Evolutionary conservation across 2,888 invertebrate genomes (phyloP), one percentile per base, ranked within the genome.

Genomic region (Syritta pipiens): DNA sequence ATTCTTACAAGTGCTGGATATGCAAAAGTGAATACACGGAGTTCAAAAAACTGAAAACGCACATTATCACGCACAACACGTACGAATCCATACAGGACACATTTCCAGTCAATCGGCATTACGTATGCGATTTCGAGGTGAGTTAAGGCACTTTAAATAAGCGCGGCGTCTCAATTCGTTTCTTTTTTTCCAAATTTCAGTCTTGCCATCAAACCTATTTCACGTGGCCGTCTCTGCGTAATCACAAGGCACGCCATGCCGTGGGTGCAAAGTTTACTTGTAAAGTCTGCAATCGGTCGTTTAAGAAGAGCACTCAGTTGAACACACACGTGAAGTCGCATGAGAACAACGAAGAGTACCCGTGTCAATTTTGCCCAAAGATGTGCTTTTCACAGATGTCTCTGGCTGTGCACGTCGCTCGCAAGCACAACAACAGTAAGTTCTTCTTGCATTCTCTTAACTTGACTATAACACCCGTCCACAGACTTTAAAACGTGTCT

Each of bases 361-460:
- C 82, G 4, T 88, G 88, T 17, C 86, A 86, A 57, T 88, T 88
- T 72, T 88, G 88, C n/a, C 67, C 83, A 2, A 87, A 87, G 46
- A 28, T 82, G 4, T 88, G 84, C 32, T 62, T 59, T 9, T 84
- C 88, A 0, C 86, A 86, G 82, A 87, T 88, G 87, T 86, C 88
- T 2, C 81, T 88, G 1, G 84, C 88, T 0, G 85, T 88, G 6
- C 88, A 88, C 74, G 84, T 88, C n/a, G 85, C 88, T 6, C 84
- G 88, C 24, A 86, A 85, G 51, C 88, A 88, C 59, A 88, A 88
- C 51, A 86, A 85, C 37, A 86, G 88, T 88, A 65, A 81, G 84
- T 82, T 19, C 32, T 2, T 5, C 0, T 9, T 17, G 26, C 7
- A 30, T 17, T 17, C 1, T n/a, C 0, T 48, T 4, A 6, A 72